Percentiles rank a stretch among this genome's conserved stretches.
phyloP scores from a whole-genome alignment of 2,113 vertebrate species.

The Naja naja region DNA sequence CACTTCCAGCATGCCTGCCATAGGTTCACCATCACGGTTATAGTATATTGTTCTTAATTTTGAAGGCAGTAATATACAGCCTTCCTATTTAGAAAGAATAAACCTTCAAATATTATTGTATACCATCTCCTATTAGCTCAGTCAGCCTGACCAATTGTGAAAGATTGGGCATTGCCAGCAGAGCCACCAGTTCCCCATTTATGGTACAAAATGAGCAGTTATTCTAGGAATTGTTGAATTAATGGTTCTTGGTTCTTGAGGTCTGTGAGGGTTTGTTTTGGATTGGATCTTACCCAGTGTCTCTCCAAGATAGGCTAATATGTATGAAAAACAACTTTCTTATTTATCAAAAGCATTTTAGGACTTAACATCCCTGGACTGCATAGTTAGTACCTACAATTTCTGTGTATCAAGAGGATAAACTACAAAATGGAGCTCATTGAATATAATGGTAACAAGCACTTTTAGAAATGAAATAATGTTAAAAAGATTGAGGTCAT shows the following conservation, averaged over 20 bases:
- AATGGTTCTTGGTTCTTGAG: background rate
- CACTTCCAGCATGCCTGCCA: too few relatives aligned
- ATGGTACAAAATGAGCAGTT: background rate
- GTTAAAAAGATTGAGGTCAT: background rate
- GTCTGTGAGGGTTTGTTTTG: background rate
- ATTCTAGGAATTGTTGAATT: background rate
- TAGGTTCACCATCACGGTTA: too few relatives aligned
- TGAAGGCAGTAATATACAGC: background rate
- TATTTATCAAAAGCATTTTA: background rate
- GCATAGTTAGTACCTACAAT: background rate
- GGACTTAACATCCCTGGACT: background rate
- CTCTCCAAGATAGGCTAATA: background rate
- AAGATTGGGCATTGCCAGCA: background rate
- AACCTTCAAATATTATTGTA: background rate
- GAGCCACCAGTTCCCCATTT: background rate
- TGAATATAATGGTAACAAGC: background rate
- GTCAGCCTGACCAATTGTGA: background rate
- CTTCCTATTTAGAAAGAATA: background rate
- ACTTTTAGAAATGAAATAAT: background rate
- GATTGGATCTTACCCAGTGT: background rate
- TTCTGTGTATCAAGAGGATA: accelerated
- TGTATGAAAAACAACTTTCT: background rate
- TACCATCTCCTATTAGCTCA: background rate
- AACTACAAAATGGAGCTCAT: background rate
- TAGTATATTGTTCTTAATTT: background rate